Conservation (phyloP, 2,113 vertebrate species). For the Callaeas wilsoni region DNA sequence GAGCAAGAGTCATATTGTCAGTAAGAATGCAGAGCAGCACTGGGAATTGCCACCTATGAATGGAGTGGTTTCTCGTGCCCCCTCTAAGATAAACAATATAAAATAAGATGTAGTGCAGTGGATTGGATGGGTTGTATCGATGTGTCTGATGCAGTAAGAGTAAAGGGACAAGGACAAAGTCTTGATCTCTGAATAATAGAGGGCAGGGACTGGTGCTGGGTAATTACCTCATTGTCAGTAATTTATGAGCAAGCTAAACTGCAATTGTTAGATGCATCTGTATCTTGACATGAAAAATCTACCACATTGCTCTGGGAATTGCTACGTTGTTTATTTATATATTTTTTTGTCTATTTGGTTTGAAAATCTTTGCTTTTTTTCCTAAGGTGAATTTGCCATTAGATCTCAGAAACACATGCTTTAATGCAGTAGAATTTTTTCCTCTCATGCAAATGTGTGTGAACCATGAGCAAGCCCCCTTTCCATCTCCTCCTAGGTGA, state of each 20-base stretch:
- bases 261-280: background rate
- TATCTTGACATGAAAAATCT: background rate
- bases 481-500: background rate
- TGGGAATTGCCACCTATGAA: background rate
- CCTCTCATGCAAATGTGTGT: background rate
- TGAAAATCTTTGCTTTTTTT: background rate
- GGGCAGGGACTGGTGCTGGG: background rate
- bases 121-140: background rate
- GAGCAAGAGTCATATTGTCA: background rate
- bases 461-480: background rate
- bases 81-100: background rate
- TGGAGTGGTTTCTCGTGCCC: background rate
- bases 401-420: background rate
- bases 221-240: constrained; percentile 9
- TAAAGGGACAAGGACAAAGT: background rate
- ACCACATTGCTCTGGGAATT: background rate
- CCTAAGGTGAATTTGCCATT: background rate
- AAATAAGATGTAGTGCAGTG: background rate
- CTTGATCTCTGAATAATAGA: background rate
- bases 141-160: background rate
- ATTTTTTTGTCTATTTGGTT: background rate
- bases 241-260: background rate
- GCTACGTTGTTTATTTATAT: background rate
- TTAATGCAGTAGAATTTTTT: background rate
- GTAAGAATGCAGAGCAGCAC: background rate